phyloP scores from a whole-genome alignment of 2,797 vertebrate genomes.

The Acipenser ruthenus region DNA sequence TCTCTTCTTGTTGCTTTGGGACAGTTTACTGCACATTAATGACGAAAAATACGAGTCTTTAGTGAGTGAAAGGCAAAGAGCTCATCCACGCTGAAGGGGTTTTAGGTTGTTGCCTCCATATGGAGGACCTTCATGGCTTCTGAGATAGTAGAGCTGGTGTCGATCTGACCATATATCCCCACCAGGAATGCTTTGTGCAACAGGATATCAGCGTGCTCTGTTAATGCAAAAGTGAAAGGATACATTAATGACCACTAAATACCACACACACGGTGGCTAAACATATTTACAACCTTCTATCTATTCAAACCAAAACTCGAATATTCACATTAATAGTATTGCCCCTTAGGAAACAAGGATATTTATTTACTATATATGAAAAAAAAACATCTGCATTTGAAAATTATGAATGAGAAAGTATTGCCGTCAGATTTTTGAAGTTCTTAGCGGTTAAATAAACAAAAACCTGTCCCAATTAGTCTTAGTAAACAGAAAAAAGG shows the following conservation, averaged over 20 bases:
- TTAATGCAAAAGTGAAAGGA: conserved; percentile 8
- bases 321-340: too few species aligned
- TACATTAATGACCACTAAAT: background rate
- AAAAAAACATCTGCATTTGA: too few species aligned
- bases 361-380: too few species aligned
- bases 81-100: background rate
- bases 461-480: too few species aligned
- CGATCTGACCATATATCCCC: conserved; percentile 89
- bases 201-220: conserved; percentile 87
- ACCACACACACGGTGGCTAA: background rate
- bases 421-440: too few species aligned
- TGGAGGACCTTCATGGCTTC: conserved; percentile 92
- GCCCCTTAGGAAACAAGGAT: too few species aligned
- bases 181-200: conserved; percentile 93
- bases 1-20: too few species aligned
- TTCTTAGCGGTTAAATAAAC: too few species aligned
- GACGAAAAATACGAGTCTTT: background rate
- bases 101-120: conserved; percentile 89
- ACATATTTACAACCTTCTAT: background rate
- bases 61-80: background rate
- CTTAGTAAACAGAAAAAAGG: too few species aligned
- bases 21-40: too few species aligned
- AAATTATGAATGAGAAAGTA: too few species aligned
- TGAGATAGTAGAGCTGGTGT: conserved; percentile 91
- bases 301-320: too few species aligned